phyloP scores from a whole-genome alignment of 1,140 invertebrate species.

The Trissolcus basalis region DNA sequence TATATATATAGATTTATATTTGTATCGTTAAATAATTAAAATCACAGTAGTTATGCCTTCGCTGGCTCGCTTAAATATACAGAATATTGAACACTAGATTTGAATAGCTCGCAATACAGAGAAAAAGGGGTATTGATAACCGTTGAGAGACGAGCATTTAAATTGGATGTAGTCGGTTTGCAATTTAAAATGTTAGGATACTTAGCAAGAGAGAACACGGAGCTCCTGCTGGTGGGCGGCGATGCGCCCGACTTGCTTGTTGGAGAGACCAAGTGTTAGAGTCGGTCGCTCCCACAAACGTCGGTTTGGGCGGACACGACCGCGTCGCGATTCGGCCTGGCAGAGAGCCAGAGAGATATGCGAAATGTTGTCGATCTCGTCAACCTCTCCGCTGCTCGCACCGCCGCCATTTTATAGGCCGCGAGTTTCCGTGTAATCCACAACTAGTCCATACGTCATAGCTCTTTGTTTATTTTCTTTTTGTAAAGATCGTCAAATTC shows the following conservation, averaged over 20 bases:
- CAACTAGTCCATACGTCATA: not conserved
- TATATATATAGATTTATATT: slow-evolving; percentile 59
- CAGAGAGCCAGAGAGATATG: slow-evolving; percentile 54
- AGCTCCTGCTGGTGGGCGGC: slow-evolving; percentile 20
- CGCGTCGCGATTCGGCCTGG: slow-evolving; percentile 36
- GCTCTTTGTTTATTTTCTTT: too few species aligned
- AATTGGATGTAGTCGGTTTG: slow-evolving; percentile 34
- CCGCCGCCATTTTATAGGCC: slow-evolving; percentile 37
- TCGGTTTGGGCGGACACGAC: slow-evolving; percentile 55
- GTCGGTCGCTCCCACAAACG: slow-evolving; percentile 76
- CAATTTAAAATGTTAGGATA: slow-evolving; percentile 11
- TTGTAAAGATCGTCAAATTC: too few species aligned
- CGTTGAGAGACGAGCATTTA: slow-evolving; percentile 48
- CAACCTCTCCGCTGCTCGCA: slow-evolving; percentile 53
- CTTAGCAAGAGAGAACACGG: slow-evolving; percentile 5
- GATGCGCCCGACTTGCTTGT: slow-evolving; percentile 71
- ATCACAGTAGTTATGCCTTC: slow-evolving; percentile 77
- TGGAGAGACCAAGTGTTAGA: slow-evolving; percentile 74
- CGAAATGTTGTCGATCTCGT: slow-evolving; percentile 40
- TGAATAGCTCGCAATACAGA: slow-evolving; percentile 72
- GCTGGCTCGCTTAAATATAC: slow-evolving; percentile 75
- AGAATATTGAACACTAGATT: slow-evolving; percentile 73
- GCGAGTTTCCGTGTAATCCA: slow-evolving; percentile 17
- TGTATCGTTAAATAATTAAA: slow-evolving; percentile 77
- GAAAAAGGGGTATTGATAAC: slow-evolving; percentile 48